Evolutionary conservation across 2,113 vertebrate genomes (phyloP).

Genomic region (Cryptotis parvus): DNA sequence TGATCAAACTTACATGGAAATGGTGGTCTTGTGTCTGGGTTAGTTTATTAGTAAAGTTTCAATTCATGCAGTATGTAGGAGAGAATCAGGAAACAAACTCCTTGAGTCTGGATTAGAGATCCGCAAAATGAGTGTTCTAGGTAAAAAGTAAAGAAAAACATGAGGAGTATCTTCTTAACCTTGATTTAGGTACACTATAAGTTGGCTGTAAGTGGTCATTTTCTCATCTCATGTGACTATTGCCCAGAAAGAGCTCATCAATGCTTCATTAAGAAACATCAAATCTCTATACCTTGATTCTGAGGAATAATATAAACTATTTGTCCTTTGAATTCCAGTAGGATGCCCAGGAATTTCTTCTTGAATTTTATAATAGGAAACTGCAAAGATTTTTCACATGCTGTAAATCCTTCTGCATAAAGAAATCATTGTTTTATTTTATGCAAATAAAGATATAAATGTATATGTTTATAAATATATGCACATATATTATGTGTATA

Average conservation of each 20-base stretch:
- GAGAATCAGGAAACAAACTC: neutral
- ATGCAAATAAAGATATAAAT: neutral
- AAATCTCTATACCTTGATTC: neutral
- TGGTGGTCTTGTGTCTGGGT: neutral
- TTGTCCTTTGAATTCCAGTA: constrained; percentile 27
- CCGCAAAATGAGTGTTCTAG: too few species aligned
- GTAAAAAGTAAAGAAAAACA: too few species aligned
- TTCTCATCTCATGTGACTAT: neutral
- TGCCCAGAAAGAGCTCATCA: neutral
- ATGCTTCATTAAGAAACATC: constrained; percentile 10
- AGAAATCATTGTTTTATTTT: constrained; percentile 12
- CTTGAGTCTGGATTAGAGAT: neutral
- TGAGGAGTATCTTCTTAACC: too few species aligned
- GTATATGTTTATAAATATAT: neutral
- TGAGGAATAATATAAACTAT: too few species aligned
- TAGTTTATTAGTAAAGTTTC: constrained; percentile 7
- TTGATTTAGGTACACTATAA: too few species aligned
- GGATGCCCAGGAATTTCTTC: neutral
- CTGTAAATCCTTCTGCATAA: neutral
- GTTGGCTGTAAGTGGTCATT: neutral
- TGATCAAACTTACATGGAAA: too few species aligned
- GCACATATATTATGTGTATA: neutral
- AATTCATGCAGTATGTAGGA: neutral
- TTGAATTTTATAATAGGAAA: constrained; percentile 8
- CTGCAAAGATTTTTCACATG: constrained; percentile 1